Base-by-base conservation (phyloP, 2,888 invertebrate genomes). In the Zaprionus lineosus region DNA sequence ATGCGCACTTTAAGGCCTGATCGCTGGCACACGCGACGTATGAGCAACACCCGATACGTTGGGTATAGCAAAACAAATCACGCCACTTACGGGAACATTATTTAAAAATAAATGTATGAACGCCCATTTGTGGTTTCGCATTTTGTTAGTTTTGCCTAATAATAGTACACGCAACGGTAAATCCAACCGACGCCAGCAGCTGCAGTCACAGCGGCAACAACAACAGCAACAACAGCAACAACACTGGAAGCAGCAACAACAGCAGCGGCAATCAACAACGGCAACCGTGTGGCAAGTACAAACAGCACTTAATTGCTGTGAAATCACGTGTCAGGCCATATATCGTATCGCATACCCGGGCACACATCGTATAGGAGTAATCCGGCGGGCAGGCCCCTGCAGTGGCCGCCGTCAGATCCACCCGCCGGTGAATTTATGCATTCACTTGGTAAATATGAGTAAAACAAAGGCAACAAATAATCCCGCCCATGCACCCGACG, bases 101-200 rank as follows among this genome's bases (percentile, higher is more conserved):
- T 51, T 34, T 58, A 37, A 62, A 67, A 57, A 40, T 63, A 37
- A 67, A 53, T 29, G 37, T 66, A 65, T 58, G 69, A 65, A 84
- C 85, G 63, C 77, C 85, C 70, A 24, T 37, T 46, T 34, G 16
- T 26, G 56, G 26, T 28, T 43, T 14, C 65, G 43, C 40, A 65
- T 57, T 76, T 76, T 67, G 74, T 84, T 62, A 59, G 64, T 60
- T 61, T 56, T 33, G 70, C 39, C 60, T 75, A 67, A 75, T 71
- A 68, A 77, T 60, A 29, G 44, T 19, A 46, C 59, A 65, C 66
- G 83, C 83, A 77, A 74, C 44, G 44, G 34, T 69, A 69, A 66
- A 64, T 69, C 74, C 65, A 40, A n/a, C n/a, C n/a, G n/a, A n/a
- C n/a, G n/a, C n/a, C n/a, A n/a, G n/a, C n/a, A n/a, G n/a, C n/a